phyloP scores from a whole-genome alignment of 1,140 invertebrate species.

The Pseudomyrmex pallidus region DNA sequence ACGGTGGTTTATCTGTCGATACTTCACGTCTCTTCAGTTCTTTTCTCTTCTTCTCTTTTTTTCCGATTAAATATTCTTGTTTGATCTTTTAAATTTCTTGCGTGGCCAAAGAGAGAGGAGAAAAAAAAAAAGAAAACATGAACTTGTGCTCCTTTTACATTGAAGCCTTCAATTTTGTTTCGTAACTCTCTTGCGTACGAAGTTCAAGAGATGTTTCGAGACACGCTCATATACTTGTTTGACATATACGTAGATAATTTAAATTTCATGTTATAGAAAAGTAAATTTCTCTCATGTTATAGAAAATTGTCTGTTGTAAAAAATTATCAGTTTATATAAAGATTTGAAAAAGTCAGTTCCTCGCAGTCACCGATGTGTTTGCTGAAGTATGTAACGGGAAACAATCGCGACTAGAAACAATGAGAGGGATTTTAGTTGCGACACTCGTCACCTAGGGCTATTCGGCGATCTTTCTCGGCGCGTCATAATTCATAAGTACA shows the following conservation, averaged over 20 bases:
- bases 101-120: neutral
- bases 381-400: neutral
- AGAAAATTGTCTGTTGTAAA: neutral
- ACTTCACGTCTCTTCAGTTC: neutral
- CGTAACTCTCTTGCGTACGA: slow-evolving; percentile 21
- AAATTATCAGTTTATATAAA: neutral
- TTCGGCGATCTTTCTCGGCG: slow-evolving; percentile 29
- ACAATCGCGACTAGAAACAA: slow-evolving; percentile 26
- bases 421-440: slow-evolving; percentile 13
- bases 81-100: slow-evolving; percentile 6
- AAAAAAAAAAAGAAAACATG: too few relatives aligned
- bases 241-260: neutral
- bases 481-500: slow-evolving; percentile 68
- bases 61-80: neutral
- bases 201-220: slow-evolving; percentile 4
- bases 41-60: slow-evolving; percentile 1
- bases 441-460: slow-evolving; percentile 22
- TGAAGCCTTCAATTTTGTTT: slow-evolving; percentile 26
- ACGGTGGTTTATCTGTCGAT: neutral
- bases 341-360: slow-evolving; percentile 6
- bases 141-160: neutral
- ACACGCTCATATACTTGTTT: neutral
- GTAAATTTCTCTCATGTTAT: neutral
- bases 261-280: neutral
- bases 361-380: neutral